These are phyloP conservation scores for Xylocopa sonorina DNA, from an alignment of 1,140 invertebrate species.

Conservation along the genomic window DNA sequence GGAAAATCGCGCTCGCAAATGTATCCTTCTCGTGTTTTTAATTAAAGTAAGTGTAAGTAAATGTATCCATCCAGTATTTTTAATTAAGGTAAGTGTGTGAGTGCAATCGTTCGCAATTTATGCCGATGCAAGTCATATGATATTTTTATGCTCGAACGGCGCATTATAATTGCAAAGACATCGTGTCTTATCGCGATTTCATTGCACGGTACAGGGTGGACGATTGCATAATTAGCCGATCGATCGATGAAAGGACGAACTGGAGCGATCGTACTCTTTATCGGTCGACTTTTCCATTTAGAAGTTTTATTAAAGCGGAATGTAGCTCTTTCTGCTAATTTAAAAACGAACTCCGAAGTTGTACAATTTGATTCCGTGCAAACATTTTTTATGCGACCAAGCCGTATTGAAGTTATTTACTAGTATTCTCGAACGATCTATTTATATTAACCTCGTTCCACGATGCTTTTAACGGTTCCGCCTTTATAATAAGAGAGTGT, in stretches of 20 bases:
- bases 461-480: neutral
- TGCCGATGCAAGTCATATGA: neutral
- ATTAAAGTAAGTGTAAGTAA: neutral
- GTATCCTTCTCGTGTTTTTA: neutral
- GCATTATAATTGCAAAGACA: conserved; percentile 28
- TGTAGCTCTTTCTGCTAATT: too few relatives aligned
- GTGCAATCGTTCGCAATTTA: neutral
- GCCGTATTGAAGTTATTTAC: neutral
- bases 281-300: neutral
- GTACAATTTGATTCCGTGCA: neutral
- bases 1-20: neutral
- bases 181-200: conserved; percentile 26
- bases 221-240: conserved; percentile 29
- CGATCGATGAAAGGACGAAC: conserved; percentile 1
- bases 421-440: neutral
- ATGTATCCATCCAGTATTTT: neutral
- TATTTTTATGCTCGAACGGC: neutral
- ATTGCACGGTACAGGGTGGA: neutral
- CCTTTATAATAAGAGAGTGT: neutral
- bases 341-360: neutral
- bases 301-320: too few relatives aligned
- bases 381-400: neutral
- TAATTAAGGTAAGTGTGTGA: too few relatives aligned
- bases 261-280: neutral
- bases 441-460: neutral